Base-by-base conservation (phyloP, 2,797 vertebrate genomes). In the Crax fasciolata region DNA sequence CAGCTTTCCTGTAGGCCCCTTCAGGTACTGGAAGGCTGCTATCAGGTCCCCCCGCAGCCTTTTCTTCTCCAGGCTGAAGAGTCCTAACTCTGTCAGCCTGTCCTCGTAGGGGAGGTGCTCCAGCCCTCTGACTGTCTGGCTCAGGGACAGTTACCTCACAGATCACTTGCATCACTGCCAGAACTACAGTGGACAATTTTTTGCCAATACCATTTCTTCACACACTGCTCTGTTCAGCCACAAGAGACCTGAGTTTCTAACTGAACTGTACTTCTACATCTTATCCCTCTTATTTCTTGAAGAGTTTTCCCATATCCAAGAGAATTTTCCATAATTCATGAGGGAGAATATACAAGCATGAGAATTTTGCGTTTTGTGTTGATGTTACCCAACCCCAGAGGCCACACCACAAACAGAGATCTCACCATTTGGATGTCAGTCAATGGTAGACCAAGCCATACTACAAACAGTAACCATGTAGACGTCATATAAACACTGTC, bases 401-500 rank as follows among this genome's bases (percentile, higher is more conserved):
- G 66, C 18, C 11, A 11, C 2, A 70, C 2, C 19, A 73, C 48
- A 54, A 48, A 43, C 28, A 17, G 57, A 55, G 28, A 70, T 48
- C 32, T 71, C 65, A 28, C 13, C 23, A 70, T 78, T 59, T 72
- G 27, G 88, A 49, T 49, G 59, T 0, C 65, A 86, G n/a, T 58
- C 28, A 76, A 3, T 10, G 25, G 41, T 6, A 88, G 32, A 75
- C 25, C 44, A 86, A 73, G 75, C 30, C 6, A 44, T 15, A 58
- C 14, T 4, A 81, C 19, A 66, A 89, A 44, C n/a, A 66, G 28
- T 28, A 67, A 87, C 41, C 17, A 59, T 24, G 14, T 27, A 17
- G 71, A 38, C 51, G 43, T 21, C 58, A 61, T 4, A 2, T 18
- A 28, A 0, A 25, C 0, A 67, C 1, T 11, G 73, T n/a, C 28